These are phyloP conservation scores for Anhinga rufa DNA, from an alignment of 2,113 vertebrate genomes.

Conservation along the genomic window DNA sequence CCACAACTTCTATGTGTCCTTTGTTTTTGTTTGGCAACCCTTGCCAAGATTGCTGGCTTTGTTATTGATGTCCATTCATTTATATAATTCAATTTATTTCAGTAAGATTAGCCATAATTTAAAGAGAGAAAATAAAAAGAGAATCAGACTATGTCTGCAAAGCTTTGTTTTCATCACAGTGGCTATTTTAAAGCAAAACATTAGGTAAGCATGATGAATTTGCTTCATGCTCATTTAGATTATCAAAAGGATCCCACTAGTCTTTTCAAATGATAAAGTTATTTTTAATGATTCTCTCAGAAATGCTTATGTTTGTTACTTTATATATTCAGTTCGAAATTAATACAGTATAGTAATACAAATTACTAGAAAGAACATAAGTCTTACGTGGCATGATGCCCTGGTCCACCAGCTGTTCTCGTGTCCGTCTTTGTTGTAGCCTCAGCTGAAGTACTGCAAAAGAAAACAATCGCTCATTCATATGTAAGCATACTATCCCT, in stretches of 20 bases:
- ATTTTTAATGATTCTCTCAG: neutral
- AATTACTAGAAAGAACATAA: neutral
- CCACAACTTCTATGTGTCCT: neutral
- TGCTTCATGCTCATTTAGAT: neutral
- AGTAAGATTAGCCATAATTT: neutral
- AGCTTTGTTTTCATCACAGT: neutral
- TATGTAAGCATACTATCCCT: neutral
- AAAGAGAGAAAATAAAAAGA: neutral
- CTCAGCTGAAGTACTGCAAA: conserved; percentile 91
- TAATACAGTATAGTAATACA: neutral
- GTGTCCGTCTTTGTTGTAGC: conserved; percentile 91
- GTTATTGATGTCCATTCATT: neutral
- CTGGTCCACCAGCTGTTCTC: conserved; percentile 94
- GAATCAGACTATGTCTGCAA: neutral
- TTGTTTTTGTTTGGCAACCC: neutral
- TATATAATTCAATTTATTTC: neutral
- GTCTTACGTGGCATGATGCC: conserved; percentile 98
- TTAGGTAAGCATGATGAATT: neutral
- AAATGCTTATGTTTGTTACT: neutral
- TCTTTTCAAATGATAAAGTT: neutral
- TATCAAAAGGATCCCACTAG: neutral
- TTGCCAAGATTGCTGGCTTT: neutral
- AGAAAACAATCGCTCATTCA: conserved; percentile 11
- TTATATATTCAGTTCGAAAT: neutral
- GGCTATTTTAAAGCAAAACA: neutral